phyloP scores from a whole-genome alignment of 2,888 invertebrate genomes.

The Mesoligia furuncula region DNA sequence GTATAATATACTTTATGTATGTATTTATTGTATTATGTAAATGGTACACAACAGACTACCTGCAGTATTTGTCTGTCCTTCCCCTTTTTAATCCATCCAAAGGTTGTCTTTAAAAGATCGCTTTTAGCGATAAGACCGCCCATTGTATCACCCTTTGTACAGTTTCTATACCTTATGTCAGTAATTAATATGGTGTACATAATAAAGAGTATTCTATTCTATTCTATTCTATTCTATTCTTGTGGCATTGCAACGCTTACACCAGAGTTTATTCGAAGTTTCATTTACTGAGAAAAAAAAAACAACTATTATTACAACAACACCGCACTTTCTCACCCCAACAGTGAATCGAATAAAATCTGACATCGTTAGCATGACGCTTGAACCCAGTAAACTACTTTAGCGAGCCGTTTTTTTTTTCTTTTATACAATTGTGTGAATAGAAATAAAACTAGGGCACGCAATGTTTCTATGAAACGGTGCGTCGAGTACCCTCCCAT shows the following conservation, averaged over 20 bases:
- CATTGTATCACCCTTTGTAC: too few species aligned
- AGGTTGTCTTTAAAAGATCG: too few species aligned
- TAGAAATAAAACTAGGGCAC: constrained; percentile 78
- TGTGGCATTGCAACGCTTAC: neutral
- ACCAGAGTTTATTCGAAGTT: neutral
- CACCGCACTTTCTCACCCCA: neutral
- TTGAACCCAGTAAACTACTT: constrained; percentile 73
- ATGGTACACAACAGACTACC: too few species aligned
- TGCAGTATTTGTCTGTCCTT: too few species aligned
- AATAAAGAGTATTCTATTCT: too few species aligned
- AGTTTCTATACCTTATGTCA: too few species aligned
- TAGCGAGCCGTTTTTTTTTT: constrained; percentile 59
- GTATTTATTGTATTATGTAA: too few species aligned
- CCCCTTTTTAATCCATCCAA: too few species aligned
- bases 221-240: too few species aligned
- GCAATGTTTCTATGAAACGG: constrained; percentile 76
- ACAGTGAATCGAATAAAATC: constrained; percentile 48
- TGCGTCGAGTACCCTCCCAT: constrained; percentile 74
- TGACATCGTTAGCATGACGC: constrained; percentile 74
- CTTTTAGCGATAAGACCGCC: too few species aligned
- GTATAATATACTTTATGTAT: too few species aligned
- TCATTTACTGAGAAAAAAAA: neutral
- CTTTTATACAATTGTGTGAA: constrained; percentile 76
- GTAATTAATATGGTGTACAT: too few species aligned
- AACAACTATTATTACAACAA: neutral